A percentile compares a stretch with the other conserved stretches of the same genome.
phyloP scores from a whole-genome alignment of 2,888 invertebrate genomes.

The Chrysina gloriosa region DNA sequence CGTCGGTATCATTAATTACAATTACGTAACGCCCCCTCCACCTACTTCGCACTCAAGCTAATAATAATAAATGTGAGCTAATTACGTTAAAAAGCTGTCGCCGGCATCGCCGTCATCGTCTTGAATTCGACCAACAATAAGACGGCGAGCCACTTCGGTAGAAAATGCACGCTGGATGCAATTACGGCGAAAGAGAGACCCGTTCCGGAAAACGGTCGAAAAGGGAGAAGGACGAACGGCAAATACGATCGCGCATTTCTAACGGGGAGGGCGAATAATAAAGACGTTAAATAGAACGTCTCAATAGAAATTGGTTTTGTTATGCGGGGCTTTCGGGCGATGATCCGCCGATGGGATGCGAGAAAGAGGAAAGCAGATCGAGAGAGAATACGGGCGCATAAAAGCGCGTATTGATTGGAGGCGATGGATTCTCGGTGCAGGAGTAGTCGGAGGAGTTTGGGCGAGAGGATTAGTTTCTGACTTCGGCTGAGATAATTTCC shows the following conservation, averaged over 20 bases:
- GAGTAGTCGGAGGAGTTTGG: not conserved
- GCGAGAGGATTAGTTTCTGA: constrained; percentile 11
- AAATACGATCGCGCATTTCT: not conserved
- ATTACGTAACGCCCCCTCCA: not conserved
- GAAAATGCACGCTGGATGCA: not conserved
- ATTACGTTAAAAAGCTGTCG: not conserved
- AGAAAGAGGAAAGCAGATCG: no score
- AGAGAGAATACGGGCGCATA: constrained; percentile 15
- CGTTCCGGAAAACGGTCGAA: not conserved
- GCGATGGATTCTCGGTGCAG: constrained; percentile 16
- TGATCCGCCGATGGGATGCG: no score
- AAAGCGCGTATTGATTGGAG: constrained; percentile 13
- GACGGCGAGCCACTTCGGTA: not conserved
- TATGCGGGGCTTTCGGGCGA: not conserved
- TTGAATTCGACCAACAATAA: not conserved
- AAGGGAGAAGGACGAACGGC: not conserved
- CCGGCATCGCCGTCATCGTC: not conserved
- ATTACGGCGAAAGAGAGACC: not conserved
- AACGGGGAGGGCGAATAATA: constrained; percentile 13
- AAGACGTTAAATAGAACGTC: constrained; percentile 8
- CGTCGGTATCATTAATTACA: not conserved
- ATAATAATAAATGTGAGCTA: constrained; percentile 1
- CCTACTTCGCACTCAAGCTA: no score
- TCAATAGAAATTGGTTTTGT: constrained; percentile 17
- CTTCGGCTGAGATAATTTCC: constrained; percentile 11